Base-by-base conservation (phyloP, 92 coral and sea anemone species). In the Epizoanthus scotinus region DNA sequence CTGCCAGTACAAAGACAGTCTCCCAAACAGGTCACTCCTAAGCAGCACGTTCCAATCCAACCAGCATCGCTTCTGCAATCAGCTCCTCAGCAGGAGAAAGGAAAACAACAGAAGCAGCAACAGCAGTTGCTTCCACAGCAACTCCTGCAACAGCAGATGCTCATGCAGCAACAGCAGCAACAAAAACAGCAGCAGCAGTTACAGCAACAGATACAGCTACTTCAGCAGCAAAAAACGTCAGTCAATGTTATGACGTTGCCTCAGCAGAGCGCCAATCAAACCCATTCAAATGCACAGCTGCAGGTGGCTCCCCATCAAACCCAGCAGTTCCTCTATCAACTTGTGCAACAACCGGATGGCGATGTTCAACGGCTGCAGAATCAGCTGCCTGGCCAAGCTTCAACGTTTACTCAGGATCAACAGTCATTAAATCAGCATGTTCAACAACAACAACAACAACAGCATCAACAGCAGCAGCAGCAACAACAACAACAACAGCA, bases 181-280 rank as follows among this genome's bases (percentile, higher is more conserved):
- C 90, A 78, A 17, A 79, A 77, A 27, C 82, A 83, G 3, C 91
- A 83, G 17, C 87, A 89, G 59, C 84, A 79, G 59, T 82, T 82
- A 22, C 74, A 78, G 82, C 89, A 82, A 68, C 67, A 83, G 19
- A 93, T 86, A 38, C 88, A 74, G 17, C 73, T 54, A 26, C 71
- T 40, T 18, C 89, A 85, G 42, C 90, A 78, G 50, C 88, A 71
- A 34, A 83, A 86, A 55, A 90, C 83, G 62, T 85, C 85, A 34
- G 83, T 86, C 22, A 68, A 85, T 24, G 90, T 89, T 29, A 91
- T 91, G 22, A 94, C 94, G 31, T 86, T 91, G 73, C 77, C 93
- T 38, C 42, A 67, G 13, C 66, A 81, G 78, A 67, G 78, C 0
- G 71, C 83, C 3, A 20, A 54, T 78, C 29, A 73, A 63, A 38